Percentiles rank a stretch among this genome's conserved stretches.
Conservation (phyloP, 2,888 invertebrate genomes). For the Epinotia brunnichana region DNA sequence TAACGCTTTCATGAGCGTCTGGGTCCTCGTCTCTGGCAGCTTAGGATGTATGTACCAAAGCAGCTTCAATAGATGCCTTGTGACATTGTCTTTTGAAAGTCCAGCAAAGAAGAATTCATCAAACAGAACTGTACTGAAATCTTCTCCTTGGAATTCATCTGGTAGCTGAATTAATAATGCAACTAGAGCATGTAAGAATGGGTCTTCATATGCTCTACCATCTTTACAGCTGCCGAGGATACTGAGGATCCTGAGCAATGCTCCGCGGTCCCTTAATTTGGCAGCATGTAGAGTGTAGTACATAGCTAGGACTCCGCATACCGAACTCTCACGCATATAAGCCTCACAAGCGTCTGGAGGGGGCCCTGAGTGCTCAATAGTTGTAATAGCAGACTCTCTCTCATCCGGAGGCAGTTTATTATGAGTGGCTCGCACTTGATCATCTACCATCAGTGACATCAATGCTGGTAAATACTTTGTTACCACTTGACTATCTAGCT, state of each 20-base stretch:
- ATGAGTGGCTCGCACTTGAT: slow-evolving; percentile 92
- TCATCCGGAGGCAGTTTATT: slow-evolving; percentile 96
- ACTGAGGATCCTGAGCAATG: slow-evolving; percentile 93
- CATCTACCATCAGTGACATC: slow-evolving; percentile 96
- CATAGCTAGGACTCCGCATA: slow-evolving; percentile 96
- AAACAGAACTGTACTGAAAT: slow-evolving; percentile 97
- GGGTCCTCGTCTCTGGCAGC: slow-evolving; percentile 90
- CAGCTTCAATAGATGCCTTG: slow-evolving; percentile 94
- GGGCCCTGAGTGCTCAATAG: slow-evolving; percentile 96
- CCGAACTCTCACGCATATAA: slow-evolving; percentile 94
- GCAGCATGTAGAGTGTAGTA: slow-evolving; percentile 96
- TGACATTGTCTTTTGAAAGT: slow-evolving; percentile 94
- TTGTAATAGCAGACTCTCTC: slow-evolving; percentile 95
- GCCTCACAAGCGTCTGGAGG: slow-evolving; percentile 97
- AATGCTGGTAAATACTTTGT: slow-evolving; percentile 97
- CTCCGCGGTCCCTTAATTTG: slow-evolving; percentile 90
- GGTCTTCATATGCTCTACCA: slow-evolving; percentile 97
- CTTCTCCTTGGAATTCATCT: slow-evolving; percentile 96
- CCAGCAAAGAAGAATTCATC: slow-evolving; percentile 98
- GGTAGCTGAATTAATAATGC: slow-evolving; percentile 93
- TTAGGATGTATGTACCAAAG: slow-evolving; percentile 96
- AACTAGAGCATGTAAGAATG: slow-evolving; percentile 95
- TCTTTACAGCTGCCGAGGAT: slow-evolving; percentile 95
- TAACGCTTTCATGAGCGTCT: slow-evolving; percentile 91
- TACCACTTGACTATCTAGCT: slow-evolving; percentile 95